Evolutionary conservation across 2,797 vertebrate genomes (phyloP), one percentile per base, ranked within the genome.

Genomic region (Gorsachius magnificus): DNA sequence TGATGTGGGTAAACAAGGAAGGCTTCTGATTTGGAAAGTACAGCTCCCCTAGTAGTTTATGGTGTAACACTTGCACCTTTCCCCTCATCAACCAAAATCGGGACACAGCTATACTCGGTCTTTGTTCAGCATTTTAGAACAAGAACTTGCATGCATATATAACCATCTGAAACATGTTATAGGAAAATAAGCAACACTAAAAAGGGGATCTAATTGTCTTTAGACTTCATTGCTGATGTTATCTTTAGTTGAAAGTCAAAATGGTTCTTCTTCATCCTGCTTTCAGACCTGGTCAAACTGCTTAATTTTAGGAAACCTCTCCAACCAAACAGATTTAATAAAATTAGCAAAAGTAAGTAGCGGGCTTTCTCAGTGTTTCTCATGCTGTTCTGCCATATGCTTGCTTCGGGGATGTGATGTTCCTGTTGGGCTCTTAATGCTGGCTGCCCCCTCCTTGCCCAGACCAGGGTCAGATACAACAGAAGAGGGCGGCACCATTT

Each of bases 131-230:
- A 26, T 82, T 84, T 82, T 82, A 33, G 64, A 74, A 31, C 11
- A 69, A n/a, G 69, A 60, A 63, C 13, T 70, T 68, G 26, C 9
- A 16, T 51, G 13, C 1, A 0, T 5, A 0, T 61, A 12, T 51
- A 81, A 36, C 28, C 16, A 8, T 41, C 41, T 70, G 50, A 79
- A 89, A 87, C 28, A 10, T 64, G 28, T 56, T 85, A 29, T 33
- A 66, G 46, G 29, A 87, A 89, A 82, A 57, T 6, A 7, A 72
- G 13, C 33, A 43, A 9, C 22, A 10, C 28, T 51, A 26, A 35
- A 65, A 76, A 80, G 16, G 48, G 6, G 7, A 43, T 54, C 4
- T 36, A 28, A 46, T 83, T 81, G 3, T 91, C 12, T 57, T 87
- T 50, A 65, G 66, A 20, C 29, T 72, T n/a, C 20, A 5, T 48